Evolutionary conservation across 1,140 invertebrate species (phyloP).

Genomic region (Chrysomallon squamiferum): DNA sequence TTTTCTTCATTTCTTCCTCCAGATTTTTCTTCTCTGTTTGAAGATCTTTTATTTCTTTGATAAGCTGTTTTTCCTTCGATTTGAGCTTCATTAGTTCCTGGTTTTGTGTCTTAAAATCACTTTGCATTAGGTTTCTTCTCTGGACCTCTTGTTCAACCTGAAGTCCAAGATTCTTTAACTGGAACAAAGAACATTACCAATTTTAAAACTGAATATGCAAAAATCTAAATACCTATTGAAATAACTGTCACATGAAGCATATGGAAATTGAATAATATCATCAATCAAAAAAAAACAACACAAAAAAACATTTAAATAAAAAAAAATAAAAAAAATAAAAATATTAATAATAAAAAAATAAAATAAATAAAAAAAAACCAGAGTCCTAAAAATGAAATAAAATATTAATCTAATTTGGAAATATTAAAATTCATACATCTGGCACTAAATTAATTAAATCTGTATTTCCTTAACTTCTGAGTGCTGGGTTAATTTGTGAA

Average conservation of each 20-base stretch:
- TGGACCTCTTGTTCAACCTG: slow-evolving; percentile 90
- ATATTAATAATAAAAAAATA: no score
- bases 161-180: slow-evolving; percentile 77
- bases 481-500: no score
- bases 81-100: slow-evolving; percentile 77
- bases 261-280: not conserved
- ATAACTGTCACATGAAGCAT: not conserved
- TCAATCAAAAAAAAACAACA: not conserved
- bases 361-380: no score
- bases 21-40: slow-evolving; percentile 75
- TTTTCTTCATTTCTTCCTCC: slow-evolving; percentile 81
- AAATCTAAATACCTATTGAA: not conserved
- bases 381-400: no score
- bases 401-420: no score
- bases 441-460: no score
- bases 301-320: no score
- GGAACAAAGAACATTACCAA: slow-evolving; percentile 23
- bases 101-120: slow-evolving; percentile 75
- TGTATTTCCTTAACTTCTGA: no score
- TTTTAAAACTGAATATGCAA: not conserved
- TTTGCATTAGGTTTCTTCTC: slow-evolving; percentile 75
- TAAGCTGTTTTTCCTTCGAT: slow-evolving; percentile 77
- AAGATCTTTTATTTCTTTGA: slow-evolving; percentile 73
- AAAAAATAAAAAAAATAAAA: no score
- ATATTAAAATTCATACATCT: no score